Percentiles rank a stretch among this genome's conserved stretches.
phyloP scores from a whole-genome alignment of 2,113 vertebrate species.

The Microtus ochrogaster region DNA sequence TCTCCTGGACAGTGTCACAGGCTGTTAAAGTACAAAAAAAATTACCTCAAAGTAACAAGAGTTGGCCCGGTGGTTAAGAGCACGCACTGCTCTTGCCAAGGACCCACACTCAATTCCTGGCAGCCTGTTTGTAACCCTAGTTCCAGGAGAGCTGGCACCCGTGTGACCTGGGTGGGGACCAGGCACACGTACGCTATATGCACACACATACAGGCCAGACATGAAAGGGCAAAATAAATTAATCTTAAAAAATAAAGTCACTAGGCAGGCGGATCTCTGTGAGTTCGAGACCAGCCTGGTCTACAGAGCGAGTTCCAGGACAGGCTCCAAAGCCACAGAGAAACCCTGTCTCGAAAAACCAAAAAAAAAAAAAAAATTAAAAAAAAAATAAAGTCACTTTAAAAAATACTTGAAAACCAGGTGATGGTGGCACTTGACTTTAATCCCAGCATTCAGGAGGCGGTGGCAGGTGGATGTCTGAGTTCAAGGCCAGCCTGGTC shows the following conservation, averaged over 20 bases:
- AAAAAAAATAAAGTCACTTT: neutral
- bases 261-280: too few relatives aligned
- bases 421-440: neutral
- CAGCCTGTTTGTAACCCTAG: neutral
- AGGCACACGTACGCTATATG: neutral
- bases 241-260: neutral
- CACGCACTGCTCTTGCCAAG: neutral
- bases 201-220: neutral
- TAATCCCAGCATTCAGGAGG: neutral
- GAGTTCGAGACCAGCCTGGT: too few relatives aligned
- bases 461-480: neutral
- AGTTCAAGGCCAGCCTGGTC: neutral
- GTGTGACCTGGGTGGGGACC: neutral
- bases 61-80: neutral
- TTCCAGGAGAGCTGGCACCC: neutral
- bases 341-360: too few relatives aligned
- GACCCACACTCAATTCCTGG: too few relatives aligned
- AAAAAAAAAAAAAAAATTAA: too few relatives aligned
- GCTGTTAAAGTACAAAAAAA: neutral
- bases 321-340: too few relatives aligned
- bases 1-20: neutral
- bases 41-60: slow-evolving; percentile 15
- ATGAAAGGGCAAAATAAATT: neutral
- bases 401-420: neutral
- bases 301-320: too few relatives aligned